Conservation (phyloP, 1,140 invertebrate species). For the Atta cephalotes region DNA sequence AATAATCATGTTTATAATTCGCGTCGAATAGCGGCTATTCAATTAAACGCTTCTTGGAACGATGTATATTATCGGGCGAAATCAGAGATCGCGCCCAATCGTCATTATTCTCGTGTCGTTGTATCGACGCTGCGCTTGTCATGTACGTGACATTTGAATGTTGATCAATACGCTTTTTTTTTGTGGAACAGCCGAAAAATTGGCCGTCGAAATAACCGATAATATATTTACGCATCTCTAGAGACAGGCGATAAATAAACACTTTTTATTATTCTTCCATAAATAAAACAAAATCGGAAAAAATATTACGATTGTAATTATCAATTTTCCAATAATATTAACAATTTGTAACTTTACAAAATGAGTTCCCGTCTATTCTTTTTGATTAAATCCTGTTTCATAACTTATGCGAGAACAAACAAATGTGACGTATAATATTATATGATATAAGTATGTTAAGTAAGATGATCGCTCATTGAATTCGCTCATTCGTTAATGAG, state of each 20-base stretch:
- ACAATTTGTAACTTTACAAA: neutral
- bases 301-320: neutral
- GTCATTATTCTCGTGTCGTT: constrained; percentile 36
- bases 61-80: constrained; percentile 46
- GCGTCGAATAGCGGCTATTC: constrained; percentile 55
- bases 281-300: neutral
- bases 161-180: constrained; percentile 11
- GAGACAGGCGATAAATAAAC: constrained; percentile 20
- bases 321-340: neutral
- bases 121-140: constrained; percentile 29
- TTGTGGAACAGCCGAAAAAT: constrained; percentile 39
- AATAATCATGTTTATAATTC: constrained; percentile 65
- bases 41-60: constrained; percentile 60
- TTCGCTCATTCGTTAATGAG: constrained; percentile 74
- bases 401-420: neutral
- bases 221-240: constrained; percentile 32
- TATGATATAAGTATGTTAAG: neutral
- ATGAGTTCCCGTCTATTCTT: neutral
- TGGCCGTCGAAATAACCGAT: constrained; percentile 33
- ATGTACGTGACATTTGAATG: constrained; percentile 27
- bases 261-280: neutral
- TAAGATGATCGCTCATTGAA: neutral
- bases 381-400: neutral
- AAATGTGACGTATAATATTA: neutral
- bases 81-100: constrained; percentile 48